These are phyloP conservation scores for Idaea dimidiata DNA, from an alignment of 2,888 invertebrate genomes.

Conservation along the genomic window DNA sequence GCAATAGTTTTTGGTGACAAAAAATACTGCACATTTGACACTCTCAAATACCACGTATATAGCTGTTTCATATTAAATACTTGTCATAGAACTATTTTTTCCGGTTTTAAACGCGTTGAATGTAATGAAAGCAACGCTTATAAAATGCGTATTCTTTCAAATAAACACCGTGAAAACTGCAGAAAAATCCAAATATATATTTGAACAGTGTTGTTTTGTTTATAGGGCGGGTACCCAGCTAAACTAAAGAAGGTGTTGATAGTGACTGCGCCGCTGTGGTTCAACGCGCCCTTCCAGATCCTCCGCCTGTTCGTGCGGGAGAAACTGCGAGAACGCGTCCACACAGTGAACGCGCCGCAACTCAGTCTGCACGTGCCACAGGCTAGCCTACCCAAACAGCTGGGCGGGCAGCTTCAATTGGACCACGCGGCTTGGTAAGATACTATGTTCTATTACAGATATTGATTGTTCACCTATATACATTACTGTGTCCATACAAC, in stretches of 20 bases:
- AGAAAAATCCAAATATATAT: not conserved
- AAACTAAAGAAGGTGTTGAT: constrained; percentile 98
- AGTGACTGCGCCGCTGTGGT: constrained; percentile 98
- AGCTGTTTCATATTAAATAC: too few species aligned
- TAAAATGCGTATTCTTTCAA: too few species aligned
- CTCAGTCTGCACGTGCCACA: constrained; percentile 93
- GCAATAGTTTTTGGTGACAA: too few species aligned
- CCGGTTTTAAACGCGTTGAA: too few species aligned
- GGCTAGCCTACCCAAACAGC: constrained; percentile 91
- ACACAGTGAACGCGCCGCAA: constrained; percentile 95
- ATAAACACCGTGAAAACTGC: not conserved
- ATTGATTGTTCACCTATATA: too few species aligned
- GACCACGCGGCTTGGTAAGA: constrained; percentile 95
- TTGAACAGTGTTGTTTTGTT: constrained; percentile 31
- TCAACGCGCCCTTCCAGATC: constrained; percentile 98
- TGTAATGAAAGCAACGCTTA: too few species aligned
- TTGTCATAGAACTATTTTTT: too few species aligned
- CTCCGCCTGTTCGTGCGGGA: constrained; percentile 96
- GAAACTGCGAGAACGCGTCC: constrained; percentile 96
- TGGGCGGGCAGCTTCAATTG: constrained; percentile 92
- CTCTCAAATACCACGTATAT: too few species aligned
- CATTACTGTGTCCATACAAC: too few species aligned
- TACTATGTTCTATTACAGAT: too few species aligned
- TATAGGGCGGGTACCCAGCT: constrained; percentile 97
- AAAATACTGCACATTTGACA: too few species aligned